Evolutionary conservation across 2,888 invertebrate species (phyloP).

Genomic region (Ischnus inquisitorius): DNA sequence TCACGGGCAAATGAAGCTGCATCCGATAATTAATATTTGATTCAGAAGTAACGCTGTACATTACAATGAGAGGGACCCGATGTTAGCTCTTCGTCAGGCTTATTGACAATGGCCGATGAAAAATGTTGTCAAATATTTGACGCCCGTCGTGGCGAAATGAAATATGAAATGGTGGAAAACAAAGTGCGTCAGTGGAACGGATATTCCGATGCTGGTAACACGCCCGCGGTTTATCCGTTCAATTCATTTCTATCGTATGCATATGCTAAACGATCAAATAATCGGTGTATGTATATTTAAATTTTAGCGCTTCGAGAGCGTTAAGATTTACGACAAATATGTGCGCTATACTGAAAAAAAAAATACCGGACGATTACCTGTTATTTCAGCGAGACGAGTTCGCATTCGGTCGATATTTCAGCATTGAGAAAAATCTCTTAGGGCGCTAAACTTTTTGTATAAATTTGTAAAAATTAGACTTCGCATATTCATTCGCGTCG

Average conservation of each 20-base stretch:
- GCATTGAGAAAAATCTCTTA: too few relatives aligned
- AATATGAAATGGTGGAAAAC: slow-evolving; percentile 6
- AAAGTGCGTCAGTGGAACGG: slow-evolving; percentile 25
- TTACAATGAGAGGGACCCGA: neutral
- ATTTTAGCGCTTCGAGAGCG: neutral
- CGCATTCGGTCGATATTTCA: neutral
- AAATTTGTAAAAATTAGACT: neutral
- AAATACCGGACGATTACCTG: too few relatives aligned
- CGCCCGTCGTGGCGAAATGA: slow-evolving; percentile 24
- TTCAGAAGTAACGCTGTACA: slow-evolving; percentile 18
- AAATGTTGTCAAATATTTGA: slow-evolving; percentile 65
- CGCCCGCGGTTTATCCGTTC: slow-evolving; percentile 44
- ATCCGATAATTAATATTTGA: slow-evolving; percentile 19
- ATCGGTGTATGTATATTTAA: neutral
- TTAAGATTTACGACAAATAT: neutral
- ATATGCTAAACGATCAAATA: slow-evolving; percentile 17
- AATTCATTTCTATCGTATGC: slow-evolving; percentile 43
- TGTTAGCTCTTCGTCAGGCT: slow-evolving; percentile 48
- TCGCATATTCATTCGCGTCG: neutral
- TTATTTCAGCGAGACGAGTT: too few relatives aligned
- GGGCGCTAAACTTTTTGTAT: too few relatives aligned
- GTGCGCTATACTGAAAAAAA: neutral
- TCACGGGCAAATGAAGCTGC: neutral
- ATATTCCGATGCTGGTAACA: slow-evolving; percentile 26
- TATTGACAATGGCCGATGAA: slow-evolving; percentile 46